These are phyloP conservation scores for Solenopsis fugax DNA, from an alignment of 1,140 invertebrate species.

Conservation along the genomic window DNA sequence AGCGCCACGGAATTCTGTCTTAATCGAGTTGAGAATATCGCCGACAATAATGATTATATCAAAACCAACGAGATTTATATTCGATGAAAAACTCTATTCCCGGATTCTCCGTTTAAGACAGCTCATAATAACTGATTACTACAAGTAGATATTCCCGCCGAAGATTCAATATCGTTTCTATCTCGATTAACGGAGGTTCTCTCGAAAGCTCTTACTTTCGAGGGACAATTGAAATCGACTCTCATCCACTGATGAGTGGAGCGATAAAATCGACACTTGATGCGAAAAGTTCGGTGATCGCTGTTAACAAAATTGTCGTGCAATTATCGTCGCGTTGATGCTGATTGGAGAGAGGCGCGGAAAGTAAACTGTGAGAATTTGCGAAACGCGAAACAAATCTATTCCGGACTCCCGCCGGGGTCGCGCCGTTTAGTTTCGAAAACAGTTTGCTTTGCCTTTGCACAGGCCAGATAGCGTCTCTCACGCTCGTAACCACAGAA, in stretches of 20 bases:
- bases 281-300: conserved; percentile 8
- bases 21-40: neutral
- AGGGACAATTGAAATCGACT: conserved; percentile 40
- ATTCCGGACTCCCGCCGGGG: neutral
- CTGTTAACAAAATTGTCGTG: neutral
- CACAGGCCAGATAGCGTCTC: conserved; percentile 8
- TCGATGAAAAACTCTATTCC: neutral
- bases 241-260: neutral
- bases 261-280: conserved; percentile 49
- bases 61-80: conserved; percentile 7
- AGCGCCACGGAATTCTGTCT: neutral
- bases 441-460: conserved; percentile 6
- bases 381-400: neutral
- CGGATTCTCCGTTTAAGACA: neutral
- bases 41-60: neutral
- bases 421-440: conserved; percentile 20
- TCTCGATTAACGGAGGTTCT: neutral
- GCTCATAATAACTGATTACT: conserved; percentile 36
- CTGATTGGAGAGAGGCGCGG: no score
- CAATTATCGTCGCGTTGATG: conserved; percentile 8
- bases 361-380: conserved; percentile 4
- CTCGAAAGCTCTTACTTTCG: neutral
- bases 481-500: conserved; percentile 5
- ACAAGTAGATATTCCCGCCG: conserved; percentile 22
- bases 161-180: conserved; percentile 26